phyloP scores from a whole-genome alignment of 1,140 invertebrate species.

The Octopus bimaculoides region DNA sequence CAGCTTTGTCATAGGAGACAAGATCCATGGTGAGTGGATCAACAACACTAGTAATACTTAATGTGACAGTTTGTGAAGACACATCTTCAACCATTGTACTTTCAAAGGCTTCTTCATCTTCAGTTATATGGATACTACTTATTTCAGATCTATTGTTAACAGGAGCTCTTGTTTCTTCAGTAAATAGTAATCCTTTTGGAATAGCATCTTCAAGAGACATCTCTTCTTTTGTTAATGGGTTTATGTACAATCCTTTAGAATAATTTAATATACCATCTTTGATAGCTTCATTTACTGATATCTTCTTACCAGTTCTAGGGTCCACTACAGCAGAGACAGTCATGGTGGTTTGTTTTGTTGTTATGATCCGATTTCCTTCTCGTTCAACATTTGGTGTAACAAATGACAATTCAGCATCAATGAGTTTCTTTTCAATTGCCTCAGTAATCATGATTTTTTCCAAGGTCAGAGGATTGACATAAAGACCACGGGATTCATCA shows the following conservation, averaged over 20 bases:
- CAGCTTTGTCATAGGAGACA: slow-evolving; percentile 79
- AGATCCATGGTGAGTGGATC: slow-evolving; percentile 80
- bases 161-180: slow-evolving; percentile 37
- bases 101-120: slow-evolving; percentile 46
- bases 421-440: slow-evolving; percentile 66
- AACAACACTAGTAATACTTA: slow-evolving; percentile 65
- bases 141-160: slow-evolving; percentile 34
- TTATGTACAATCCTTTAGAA: slow-evolving; percentile 66
- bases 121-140: slow-evolving; percentile 49
- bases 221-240: slow-evolving; percentile 77
- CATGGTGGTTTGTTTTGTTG: slow-evolving; percentile 76
- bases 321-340: slow-evolving; percentile 80
- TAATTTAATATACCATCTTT: slow-evolving; percentile 81
- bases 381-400: slow-evolving; percentile 43
- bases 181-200: slow-evolving; percentile 45
- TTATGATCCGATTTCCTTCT: slow-evolving; percentile 59
- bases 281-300: slow-evolving; percentile 82
- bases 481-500: slow-evolving; percentile 75
- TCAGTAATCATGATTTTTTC: slow-evolving; percentile 77
- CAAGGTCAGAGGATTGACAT: slow-evolving; percentile 75
- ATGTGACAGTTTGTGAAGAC: slow-evolving; percentile 51
- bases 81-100: slow-evolving; percentile 51
- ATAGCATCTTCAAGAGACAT: slow-evolving; percentile 57
- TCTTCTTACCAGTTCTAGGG: slow-evolving; percentile 73
- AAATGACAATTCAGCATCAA: slow-evolving; percentile 71